Evolutionary conservation across 2,113 vertebrate genomes (phyloP), one percentile per base, ranked within the genome.

Genomic region (Petrocephalus microphthalmus): DNA sequence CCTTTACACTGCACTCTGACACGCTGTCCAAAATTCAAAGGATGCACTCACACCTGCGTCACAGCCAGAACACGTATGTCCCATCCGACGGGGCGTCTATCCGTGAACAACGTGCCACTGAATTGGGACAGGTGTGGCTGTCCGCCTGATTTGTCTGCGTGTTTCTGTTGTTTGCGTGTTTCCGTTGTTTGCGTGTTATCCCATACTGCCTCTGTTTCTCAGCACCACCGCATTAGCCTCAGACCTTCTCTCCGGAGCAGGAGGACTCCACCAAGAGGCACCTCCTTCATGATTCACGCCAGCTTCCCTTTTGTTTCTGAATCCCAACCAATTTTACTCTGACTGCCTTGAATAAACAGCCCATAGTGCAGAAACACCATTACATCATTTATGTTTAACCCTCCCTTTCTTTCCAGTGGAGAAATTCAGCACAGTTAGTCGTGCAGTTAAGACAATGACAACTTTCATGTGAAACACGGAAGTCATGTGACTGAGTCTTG

Each of bases 281-380:
- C 52, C 51, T 19, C 84, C 51, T 53, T 15, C n/a, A 37, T 56
- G 84, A 85, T 85, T 85, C 84, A 85, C 52, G 29, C 52, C 29
- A 33, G 51, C 49, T 85, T 54, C 84, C 52, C 52, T 85, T 85
- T 85, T 85, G 52, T 85, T 37, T 85, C 49, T 20, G 25, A 85
- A n/a, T 54, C 25, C n/a, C 29, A 19, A 56, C 52, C n/a, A 33
- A 85, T 85, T 85, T 17, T 25, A 54, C 13, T 22, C 52, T 4
- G 29, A 85, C 51, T 19, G 52, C 5, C 84, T 53, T 20, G 51
- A 85, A 85, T 85, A 85, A 85, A 56, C 52, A 85, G 51, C n/a
- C 13, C 52, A 0, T 25, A 29, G 51, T 56, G 29, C 6, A 56
- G 52, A 52, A 56, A 29, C 52, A 53, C 10, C 7, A 49, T 85